Evolutionary conservation across 2,113 vertebrate genomes (phyloP), one percentile per base, ranked within the genome.

Genomic region (Chunga burmeisteri): DNA sequence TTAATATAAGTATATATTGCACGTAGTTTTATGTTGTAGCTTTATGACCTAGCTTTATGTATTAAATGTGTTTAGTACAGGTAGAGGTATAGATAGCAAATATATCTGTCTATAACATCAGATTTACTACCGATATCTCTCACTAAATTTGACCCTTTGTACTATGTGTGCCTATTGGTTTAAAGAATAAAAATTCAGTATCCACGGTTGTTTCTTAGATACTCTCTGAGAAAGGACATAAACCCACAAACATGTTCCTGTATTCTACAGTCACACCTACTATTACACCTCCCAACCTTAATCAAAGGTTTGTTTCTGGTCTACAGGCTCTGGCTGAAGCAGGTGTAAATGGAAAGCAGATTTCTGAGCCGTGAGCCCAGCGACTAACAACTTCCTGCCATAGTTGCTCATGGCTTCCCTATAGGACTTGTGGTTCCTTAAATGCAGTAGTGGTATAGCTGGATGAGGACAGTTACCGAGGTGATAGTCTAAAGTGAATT

Each of bases 311-410:
- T 90, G 32, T 88, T 92, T 88, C 62, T 88, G 55, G 72, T 91
- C 61, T 79, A 2, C 66, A 72, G 90, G 6, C 59, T 81, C 25
- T 92, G 79, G 63, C 71, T 93, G 67, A n/a, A 77, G 88, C 92
- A 90, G 94, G 92, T 94, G 92, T 88, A 93, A 96, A 96, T 94
- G 86, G 42, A 81, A 95, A 95, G 67, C 96, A 96, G 94, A 95
- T 90, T 95, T 90, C 27, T 38, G 71, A 80, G 71, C 40, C 11
- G 9, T 66, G 90, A 94, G 67, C 62, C 74, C 88, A 80, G 88
- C 81, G 93, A 80, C 93, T 96, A 83, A 93, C 62, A 92, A 50
- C 92, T 96, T 90, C 95, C 93, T 86, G 42, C 46, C 55, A 9
- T 23, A 53, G 74, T 1, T 94, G 83, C 52, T 94, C 26, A 2